phyloP scores from a whole-genome alignment of 2,888 invertebrate species.

The Apotomis capreana region DNA sequence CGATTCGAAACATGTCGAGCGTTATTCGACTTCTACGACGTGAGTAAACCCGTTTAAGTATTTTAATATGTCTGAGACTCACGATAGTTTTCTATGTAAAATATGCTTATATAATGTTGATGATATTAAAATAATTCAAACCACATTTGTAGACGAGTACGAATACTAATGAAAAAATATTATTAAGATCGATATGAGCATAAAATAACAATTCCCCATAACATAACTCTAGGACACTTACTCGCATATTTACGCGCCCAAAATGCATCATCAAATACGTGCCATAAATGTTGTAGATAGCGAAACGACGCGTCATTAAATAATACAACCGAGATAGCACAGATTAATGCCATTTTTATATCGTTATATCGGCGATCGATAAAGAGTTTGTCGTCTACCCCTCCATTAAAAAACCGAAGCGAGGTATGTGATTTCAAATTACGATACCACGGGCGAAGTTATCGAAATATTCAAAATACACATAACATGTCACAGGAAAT shows the following conservation, averaged over 20 bases:
- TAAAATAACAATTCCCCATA: constrained; percentile 20
- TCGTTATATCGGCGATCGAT: constrained; percentile 75
- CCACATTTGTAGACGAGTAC: too few relatives aligned
- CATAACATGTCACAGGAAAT: constrained; percentile 35
- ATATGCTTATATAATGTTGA: too few relatives aligned
- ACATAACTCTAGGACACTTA: constrained; percentile 15
- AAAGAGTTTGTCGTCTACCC: constrained; percentile 64
- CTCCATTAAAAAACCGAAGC: constrained; percentile 70
- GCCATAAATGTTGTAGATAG: constrained; percentile 80
- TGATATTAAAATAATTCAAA: too few relatives aligned
- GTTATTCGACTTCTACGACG: too few relatives aligned
- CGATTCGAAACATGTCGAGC: too few relatives aligned
- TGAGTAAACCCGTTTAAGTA: too few relatives aligned
- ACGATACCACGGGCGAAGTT: constrained; percentile 58
- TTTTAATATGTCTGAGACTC: too few relatives aligned
- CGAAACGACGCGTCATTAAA: constrained; percentile 80
- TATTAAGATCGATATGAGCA: neutral
- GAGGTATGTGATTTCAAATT: constrained; percentile 71
- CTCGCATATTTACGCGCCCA: constrained; percentile 48
- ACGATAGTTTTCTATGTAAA: too few relatives aligned
- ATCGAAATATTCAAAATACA: constrained; percentile 44
- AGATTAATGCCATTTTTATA: constrained; percentile 82
- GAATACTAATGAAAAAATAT: neutral
- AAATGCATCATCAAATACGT: constrained; percentile 65
- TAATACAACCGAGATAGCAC: constrained; percentile 78